Evolutionary conservation across 1,140 invertebrate species (phyloP), one percentile per base, ranked within the genome.

Genomic region (Patella vulgata): DNA sequence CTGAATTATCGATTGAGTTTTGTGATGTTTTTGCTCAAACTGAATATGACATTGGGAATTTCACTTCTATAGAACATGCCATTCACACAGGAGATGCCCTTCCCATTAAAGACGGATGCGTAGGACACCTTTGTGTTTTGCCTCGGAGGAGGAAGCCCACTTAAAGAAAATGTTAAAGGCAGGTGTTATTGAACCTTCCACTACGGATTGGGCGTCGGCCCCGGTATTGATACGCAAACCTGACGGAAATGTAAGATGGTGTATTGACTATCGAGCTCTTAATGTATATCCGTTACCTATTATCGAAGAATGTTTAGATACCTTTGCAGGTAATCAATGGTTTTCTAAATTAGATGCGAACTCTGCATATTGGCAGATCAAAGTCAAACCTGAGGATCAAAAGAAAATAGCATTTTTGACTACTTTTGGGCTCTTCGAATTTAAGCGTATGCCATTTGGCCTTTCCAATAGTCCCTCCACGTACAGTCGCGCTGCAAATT

Each of bases 401-500:
- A 55, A 58, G n/a, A 69, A 65, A 27, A 65, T 62, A 0, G 66
- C 66, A 19, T 65, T 69, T 46, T 40, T 69, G 2, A 65, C 61
- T 5, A 42, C 52, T 1, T 64, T 62, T 60, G 68, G 65, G 2
- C 23, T 68, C 0, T 73, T 59, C 39, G 61, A 73, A 54, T 50
- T 52, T n/a, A 53, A 27, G 0, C 11, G 46, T 0, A 64, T 73
- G 64, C 57, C 59, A 1, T 62, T 68, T 48, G 71, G 71, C 0
- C 52, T 81, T 3, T 60, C 27, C 43, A 69, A 62, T 36, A 50
- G 52, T 25, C 74, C 71, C 0, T 59, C 48, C 2, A 70, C 68
- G 8, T 74, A n/a, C n/a, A n/a, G n/a, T n/a, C n/a, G n/a, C n/a
- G n/a, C n/a, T n/a, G n/a, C n/a, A n/a, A 9, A 47, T 8, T 23